A percentile compares a stretch with the other conserved stretches of the same genome.
Conservation (phyloP, 2,113 vertebrate genomes). For the Seriola quinqueradiata region DNA sequence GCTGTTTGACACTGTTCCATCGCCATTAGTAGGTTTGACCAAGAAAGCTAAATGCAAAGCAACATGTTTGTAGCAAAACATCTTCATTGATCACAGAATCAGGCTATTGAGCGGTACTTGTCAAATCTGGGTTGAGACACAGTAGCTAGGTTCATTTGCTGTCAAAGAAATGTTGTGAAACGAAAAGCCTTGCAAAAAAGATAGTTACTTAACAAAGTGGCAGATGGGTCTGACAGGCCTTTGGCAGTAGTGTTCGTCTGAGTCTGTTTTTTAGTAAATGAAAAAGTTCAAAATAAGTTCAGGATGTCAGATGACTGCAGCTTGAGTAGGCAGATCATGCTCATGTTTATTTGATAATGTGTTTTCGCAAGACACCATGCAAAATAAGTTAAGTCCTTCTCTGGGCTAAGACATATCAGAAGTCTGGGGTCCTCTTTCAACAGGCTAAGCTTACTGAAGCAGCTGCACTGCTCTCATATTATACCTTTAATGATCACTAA, state of each 20-base stretch:
- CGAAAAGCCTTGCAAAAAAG: constrained; percentile 3
- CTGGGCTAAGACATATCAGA: not conserved
- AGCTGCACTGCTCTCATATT: constrained; percentile 35
- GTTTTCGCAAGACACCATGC: constrained; percentile 21
- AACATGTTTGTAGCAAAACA: not conserved
- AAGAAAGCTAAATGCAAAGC: not conserved
- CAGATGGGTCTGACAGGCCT: not conserved
- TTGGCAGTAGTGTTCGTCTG: constrained; percentile 16
- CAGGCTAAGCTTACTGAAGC: constrained; percentile 39
- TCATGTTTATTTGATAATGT: constrained; percentile 11
- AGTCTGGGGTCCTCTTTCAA: constrained; percentile 32
- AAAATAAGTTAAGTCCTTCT: constrained; percentile 25
- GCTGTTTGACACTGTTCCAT: not conserved
- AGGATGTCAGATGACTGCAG: not conserved
- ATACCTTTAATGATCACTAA: constrained; percentile 70
- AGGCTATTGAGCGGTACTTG: constrained; percentile 15
- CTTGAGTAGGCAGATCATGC: constrained; percentile 1
- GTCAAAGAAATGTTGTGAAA: constrained; percentile 33
- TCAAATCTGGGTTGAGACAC: constrained; percentile 23
- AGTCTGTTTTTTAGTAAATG: constrained; percentile 1
- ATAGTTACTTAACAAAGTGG: constrained; percentile 35
- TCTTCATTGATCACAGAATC: constrained; percentile 20
- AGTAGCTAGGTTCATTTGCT: not conserved
- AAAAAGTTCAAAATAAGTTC: constrained; percentile 23
- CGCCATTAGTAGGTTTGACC: not conserved